Evolutionary conservation across 2,888 invertebrate genomes (phyloP), one percentile per base, ranked within the genome.

Genomic region (Acronicta leporina): DNA sequence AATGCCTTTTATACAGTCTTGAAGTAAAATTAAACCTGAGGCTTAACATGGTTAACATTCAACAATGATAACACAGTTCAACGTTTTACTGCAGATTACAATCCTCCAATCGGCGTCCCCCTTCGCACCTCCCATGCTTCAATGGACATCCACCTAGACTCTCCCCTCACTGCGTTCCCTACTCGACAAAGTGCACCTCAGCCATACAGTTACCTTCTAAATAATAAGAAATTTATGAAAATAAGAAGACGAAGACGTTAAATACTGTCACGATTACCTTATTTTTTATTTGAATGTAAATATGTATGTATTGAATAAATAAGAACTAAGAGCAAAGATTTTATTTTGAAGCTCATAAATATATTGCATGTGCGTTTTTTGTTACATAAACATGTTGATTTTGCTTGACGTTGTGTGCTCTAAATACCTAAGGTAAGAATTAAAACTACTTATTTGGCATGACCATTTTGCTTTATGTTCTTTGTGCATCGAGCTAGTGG

Each of bases 241-340:
- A 73, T 68, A 58, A 82, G 76, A 67, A 83, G 81, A 75, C 71
- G 68, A 67, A 81, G 77, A 75, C 50, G 69, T 70, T 80, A 57
- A 68, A 43, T 59, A 15, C 44, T 49, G 40, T 50, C 53, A 63
- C 62, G 42, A 68, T 63, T 68, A 59, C 55, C 54, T 13, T 64
- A 60, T 69, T 45, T 56, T 42, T 49, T 58, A 62, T 51, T 63
- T 56, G 15, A 53, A 72, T 80, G 74, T 71, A 70, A 61, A 78
- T 73, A 67, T 83, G 79, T 84, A 82, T 81, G 68, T 80, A 80
- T 76, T 71, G 69, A 84, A 83, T 85, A 80, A 85, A 84, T 83
- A 83, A 81, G 73, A 63, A 62, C 79, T 85, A 76, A 84, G 91
- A 91, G 91, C 92, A 92, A 92, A 92, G 92, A 88, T 92, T 90